Evolutionary conservation across 2,797 vertebrate genomes (phyloP).

Genomic region (Spondyliosoma cantharus): DNA sequence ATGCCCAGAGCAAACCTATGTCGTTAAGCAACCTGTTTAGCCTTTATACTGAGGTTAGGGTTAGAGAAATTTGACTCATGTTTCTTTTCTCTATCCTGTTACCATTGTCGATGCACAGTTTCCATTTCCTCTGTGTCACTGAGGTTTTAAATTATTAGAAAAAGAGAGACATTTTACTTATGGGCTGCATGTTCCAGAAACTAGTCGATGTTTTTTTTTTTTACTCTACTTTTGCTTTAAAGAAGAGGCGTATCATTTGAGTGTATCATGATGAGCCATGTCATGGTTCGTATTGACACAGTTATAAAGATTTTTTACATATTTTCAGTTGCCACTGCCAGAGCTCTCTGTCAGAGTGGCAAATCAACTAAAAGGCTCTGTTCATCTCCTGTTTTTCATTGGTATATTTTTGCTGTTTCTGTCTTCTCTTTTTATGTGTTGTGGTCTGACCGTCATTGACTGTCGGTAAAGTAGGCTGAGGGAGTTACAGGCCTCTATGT

Average conservation of each 20-base stretch:
- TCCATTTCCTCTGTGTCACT: not conserved
- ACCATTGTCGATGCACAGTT: not conserved
- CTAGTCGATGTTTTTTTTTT: not conserved
- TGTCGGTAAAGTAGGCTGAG: not conserved
- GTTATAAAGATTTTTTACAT: not conserved
- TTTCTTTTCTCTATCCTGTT: not conserved
- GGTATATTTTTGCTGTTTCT: not conserved
- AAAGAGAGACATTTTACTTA: not conserved
- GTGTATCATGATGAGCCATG: not conserved
- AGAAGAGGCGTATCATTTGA: not conserved
- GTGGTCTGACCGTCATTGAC: not conserved
- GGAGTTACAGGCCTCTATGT: slow-evolving; percentile 1
- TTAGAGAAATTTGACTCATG: not conserved
- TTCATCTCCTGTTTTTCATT: not conserved
- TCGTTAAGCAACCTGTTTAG: not conserved
- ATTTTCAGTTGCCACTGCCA: not conserved
- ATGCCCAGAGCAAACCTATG: not conserved
- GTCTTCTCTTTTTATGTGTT: not conserved
- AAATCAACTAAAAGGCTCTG: not conserved
- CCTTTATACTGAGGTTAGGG: not conserved
- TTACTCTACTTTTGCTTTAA: not conserved
- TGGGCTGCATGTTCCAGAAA: not conserved
- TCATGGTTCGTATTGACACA: not conserved
- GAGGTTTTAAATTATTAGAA: not conserved
- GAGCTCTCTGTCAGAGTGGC: not conserved